Evolutionary conservation across 1,140 invertebrate species (phyloP).

Genomic region (Pomacea maculata): DNA sequence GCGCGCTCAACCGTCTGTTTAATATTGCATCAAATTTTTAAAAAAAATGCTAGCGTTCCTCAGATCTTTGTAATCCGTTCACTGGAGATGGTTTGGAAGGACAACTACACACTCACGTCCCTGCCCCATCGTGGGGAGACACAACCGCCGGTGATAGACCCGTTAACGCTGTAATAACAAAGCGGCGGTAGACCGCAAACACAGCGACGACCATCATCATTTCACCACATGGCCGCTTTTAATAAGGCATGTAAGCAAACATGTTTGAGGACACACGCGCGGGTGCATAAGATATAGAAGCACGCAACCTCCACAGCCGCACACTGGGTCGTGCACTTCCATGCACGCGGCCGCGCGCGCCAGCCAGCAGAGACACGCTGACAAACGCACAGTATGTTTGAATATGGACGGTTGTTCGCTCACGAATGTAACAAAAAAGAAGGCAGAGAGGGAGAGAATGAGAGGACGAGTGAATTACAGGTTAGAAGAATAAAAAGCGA

Average conservation of each 20-base stretch:
- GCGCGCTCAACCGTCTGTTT: too few relatives aligned
- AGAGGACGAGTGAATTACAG: not conserved
- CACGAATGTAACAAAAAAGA: not conserved
- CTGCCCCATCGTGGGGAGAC: too few relatives aligned
- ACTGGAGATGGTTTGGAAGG: not conserved
- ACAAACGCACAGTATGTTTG: not conserved
- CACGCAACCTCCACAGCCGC: constrained; percentile 1
- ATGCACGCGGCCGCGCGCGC: not conserved
- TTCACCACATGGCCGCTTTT: too few relatives aligned
- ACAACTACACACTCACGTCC: not conserved
- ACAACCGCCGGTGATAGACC: too few relatives aligned
- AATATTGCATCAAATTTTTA: too few relatives aligned
- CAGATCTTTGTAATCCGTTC: too few relatives aligned
- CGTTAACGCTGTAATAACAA: too few relatives aligned
- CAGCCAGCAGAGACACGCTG: constrained; percentile 8
- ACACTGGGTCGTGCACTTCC: not conserved
- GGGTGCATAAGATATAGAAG: not conserved
- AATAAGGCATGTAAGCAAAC: not conserved
- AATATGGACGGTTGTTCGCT: not conserved
- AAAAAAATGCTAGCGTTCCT: too few relatives aligned
- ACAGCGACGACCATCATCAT: too few relatives aligned
- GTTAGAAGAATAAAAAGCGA: not conserved
- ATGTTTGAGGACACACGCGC: not conserved
- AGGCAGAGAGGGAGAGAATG: not conserved
- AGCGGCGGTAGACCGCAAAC: too few relatives aligned